A percentile compares a stretch with the other conserved stretches of the same genome.
Evolutionary conservation across 1,140 invertebrate species (phyloP).

Genomic region (Brachionus plicatilis): DNA sequence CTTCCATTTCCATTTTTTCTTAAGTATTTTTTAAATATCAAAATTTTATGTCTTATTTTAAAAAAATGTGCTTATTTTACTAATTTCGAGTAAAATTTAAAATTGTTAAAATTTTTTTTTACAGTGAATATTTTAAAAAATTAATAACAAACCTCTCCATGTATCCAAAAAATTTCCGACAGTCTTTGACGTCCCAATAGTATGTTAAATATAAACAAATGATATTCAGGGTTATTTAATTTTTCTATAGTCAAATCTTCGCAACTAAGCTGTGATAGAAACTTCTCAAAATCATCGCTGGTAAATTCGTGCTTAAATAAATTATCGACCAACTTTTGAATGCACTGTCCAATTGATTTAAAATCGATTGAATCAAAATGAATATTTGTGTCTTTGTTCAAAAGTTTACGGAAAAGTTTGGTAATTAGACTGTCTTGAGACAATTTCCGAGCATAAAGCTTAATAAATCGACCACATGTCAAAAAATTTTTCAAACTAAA

Average conservation of each 20-base stretch:
- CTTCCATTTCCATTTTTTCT: too few species aligned
- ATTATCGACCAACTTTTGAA: slow-evolving; percentile 8
- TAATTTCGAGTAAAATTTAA: too few species aligned
- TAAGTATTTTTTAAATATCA: too few species aligned
- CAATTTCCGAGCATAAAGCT: slow-evolving; percentile 47
- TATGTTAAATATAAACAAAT: slow-evolving; percentile 11
- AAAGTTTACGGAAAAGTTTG: not conserved
- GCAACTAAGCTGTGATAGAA: not conserved
- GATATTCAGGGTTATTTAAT: slow-evolving; percentile 3
- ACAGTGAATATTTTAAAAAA: not conserved
- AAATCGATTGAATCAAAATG: not conserved
- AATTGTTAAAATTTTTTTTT: too few species aligned
- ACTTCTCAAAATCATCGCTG: not conserved
- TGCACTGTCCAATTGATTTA: not conserved
- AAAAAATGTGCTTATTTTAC: too few species aligned
- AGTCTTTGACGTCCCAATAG: not conserved
- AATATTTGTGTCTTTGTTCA: not conserved
- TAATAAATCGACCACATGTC: slow-evolving; percentile 48
- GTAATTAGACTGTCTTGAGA: not conserved
- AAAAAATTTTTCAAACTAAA: slow-evolving; percentile 56
- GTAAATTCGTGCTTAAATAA: slow-evolving; percentile 24
- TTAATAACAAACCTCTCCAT: not conserved
- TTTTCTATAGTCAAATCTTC: not conserved
- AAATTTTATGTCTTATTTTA: too few species aligned
- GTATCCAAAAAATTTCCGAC: not conserved